Conservation (phyloP, 2,797 vertebrate genomes). For the Protonibea diacanthus region DNA sequence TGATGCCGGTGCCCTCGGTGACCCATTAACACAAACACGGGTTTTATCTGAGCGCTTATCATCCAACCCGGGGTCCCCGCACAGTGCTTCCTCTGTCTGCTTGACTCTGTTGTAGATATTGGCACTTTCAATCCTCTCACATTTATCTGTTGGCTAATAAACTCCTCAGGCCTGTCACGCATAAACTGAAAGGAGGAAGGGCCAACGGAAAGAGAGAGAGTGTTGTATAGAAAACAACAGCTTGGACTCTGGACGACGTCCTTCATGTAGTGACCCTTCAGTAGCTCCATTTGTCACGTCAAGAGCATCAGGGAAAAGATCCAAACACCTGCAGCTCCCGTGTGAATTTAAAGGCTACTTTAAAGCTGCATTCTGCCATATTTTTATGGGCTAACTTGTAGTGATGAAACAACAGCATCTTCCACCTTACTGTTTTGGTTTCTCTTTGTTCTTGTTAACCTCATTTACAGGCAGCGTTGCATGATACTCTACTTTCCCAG, state of each 20-base stretch:
- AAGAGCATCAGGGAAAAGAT: conserved; percentile 32
- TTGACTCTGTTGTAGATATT: conserved; percentile 42
- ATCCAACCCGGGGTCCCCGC: conserved; percentile 31
- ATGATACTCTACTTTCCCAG: neutral
- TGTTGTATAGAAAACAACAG: neutral
- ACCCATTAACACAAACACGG: conserved; percentile 65
- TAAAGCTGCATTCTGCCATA: conserved; percentile 3
- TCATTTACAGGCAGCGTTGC: neutral
- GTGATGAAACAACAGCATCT: neutral
- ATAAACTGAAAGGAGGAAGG: conserved; percentile 33
- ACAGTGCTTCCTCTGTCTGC: conserved; percentile 64
- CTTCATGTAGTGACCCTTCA: conserved; percentile 20
- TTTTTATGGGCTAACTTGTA: neutral
- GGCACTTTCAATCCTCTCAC: conserved; percentile 27
- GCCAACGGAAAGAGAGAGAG: neutral
- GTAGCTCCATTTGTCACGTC: conserved; percentile 31
- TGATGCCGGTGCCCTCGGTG: conserved; percentile 6
- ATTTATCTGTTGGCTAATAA: conserved; percentile 59
- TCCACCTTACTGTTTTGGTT: neutral
- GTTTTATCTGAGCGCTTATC: conserved; percentile 70
- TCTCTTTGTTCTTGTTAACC: neutral
- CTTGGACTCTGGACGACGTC: neutral
- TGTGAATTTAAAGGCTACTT: neutral
- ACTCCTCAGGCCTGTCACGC: conserved; percentile 48
- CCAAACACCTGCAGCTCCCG: conserved; percentile 5